These are phyloP conservation scores for Babylonia areolata DNA, from an alignment of 1,140 invertebrate genomes.

Conservation along the genomic window DNA sequence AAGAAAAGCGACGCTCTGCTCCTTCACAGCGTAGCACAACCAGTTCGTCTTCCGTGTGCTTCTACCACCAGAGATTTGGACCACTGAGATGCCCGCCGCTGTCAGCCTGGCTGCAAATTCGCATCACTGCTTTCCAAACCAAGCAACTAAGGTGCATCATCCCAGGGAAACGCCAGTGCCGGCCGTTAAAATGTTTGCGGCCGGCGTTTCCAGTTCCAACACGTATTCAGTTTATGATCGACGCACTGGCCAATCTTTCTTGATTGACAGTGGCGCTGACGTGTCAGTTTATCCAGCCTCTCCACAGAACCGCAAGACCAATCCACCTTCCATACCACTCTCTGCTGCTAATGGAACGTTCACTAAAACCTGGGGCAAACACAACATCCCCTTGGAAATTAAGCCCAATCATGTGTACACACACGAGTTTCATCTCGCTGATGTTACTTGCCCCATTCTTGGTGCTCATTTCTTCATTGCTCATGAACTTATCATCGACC, in stretches of 20 bases:
- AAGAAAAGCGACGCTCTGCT: background rate
- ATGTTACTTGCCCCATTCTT: conserved; percentile 28
- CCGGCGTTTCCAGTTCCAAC: conserved; percentile 4
- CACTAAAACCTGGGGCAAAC: background rate
- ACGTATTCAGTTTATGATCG: conserved; percentile 23
- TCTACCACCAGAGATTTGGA: conserved; percentile 18
- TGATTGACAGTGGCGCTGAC: conserved; percentile 17
- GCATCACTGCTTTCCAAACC: background rate
- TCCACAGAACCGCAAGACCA: background rate
- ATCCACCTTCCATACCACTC: background rate
- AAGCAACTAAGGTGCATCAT: background rate
- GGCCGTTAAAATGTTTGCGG: background rate
- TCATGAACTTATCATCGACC: conserved; percentile 8
- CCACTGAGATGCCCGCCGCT: background rate
- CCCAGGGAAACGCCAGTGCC: conserved; percentile 13
- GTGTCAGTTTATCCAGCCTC: conserved; percentile 23
- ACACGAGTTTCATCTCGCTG: conserved; percentile 20
- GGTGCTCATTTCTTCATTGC: conserved; percentile 23
- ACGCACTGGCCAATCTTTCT: background rate
- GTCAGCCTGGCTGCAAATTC: conserved; percentile 18
- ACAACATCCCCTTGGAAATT: background rate
- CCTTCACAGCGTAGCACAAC: conserved; percentile 2
- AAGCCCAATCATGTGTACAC: background rate
- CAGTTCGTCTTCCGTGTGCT: background rate
- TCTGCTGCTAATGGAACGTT: conserved; percentile 21